Percentiles rank a stretch among this genome's conserved stretches.
phyloP scores from a whole-genome alignment of 2,113 vertebrate genomes.

The Oncorhynchus kisutch region DNA sequence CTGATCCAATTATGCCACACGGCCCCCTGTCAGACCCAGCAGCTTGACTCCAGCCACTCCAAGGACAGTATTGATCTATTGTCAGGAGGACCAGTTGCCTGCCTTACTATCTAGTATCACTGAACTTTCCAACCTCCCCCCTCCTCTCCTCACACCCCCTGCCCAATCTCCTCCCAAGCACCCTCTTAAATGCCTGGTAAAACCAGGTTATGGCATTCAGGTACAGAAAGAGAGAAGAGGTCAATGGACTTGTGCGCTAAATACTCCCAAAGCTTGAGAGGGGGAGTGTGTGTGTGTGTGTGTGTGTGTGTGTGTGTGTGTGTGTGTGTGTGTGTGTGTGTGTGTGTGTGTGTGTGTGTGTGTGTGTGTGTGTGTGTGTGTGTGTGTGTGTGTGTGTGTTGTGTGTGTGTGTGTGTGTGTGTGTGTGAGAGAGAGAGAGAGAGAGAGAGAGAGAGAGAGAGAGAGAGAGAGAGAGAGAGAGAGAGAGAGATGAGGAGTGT shows the following conservation, averaged over 20 bases:
- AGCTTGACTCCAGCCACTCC: slow-evolving; percentile 91
- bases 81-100: slow-evolving; percentile 92
- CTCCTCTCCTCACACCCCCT: slow-evolving; percentile 20
- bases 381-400: background rate
- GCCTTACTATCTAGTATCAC: slow-evolving; percentile 77
- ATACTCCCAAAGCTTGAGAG: slow-evolving; percentile 54
- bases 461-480: background rate
- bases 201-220: slow-evolving; percentile 79
- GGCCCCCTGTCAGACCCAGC: slow-evolving; percentile 97
- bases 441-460: background rate
- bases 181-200: slow-evolving; percentile 81
- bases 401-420: background rate
- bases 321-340: too few species aligned
- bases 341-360: too few species aligned
- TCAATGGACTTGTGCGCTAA: slow-evolving; percentile 76
- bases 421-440: background rate
- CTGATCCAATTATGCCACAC: slow-evolving; percentile 98
- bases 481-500: background rate
- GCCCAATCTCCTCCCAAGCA: slow-evolving; percentile 60
- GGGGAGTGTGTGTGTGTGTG: background rate
- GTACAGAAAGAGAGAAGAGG: slow-evolving; percentile 72
- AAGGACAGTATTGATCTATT: slow-evolving; percentile 99
- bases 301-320: background rate
- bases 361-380: background rate
- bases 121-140: slow-evolving; percentile 77